A percentile compares a stretch with the other conserved stretches of the same genome.
These are phyloP conservation scores for Tetranychus truncatus DNA, from an alignment of 2,888 invertebrate genomes.

Conservation along the genomic window DNA sequence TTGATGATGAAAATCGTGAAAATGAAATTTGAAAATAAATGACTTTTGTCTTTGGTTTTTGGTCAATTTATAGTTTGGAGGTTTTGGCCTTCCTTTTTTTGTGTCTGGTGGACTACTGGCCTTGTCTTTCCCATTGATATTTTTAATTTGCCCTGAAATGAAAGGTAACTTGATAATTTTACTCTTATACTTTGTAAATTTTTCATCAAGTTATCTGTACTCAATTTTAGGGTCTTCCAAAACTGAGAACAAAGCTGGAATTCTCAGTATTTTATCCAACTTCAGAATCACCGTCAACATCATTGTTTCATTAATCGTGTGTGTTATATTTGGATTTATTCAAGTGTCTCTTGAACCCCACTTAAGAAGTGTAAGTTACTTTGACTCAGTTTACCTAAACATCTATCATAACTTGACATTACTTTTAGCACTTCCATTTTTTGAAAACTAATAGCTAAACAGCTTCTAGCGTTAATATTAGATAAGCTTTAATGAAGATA, in stretches of 20 bases:
- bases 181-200: not conserved
- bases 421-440: no score
- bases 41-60: not conserved
- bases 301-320: not conserved
- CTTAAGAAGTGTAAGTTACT: not conserved
- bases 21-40: not conserved
- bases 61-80: not conserved
- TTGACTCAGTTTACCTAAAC: no score
- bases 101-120: not conserved
- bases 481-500: no score
- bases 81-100: not conserved
- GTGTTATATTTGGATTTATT: not conserved
- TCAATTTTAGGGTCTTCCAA: not conserved
- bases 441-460: no score
- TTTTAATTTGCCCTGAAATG: not conserved
- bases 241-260: not conserved
- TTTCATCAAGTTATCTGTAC: not conserved
- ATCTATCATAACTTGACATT: not conserved
- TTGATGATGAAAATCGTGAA: not conserved
- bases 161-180: not conserved
- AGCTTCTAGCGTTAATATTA: no score
- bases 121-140: not conserved
- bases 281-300: not conserved
- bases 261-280: not conserved
- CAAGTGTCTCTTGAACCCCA: not conserved